Evolutionary conservation across 2,888 invertebrate genomes (phyloP), one percentile per base, ranked within the genome.

Genomic region (Oasisia sp.): DNA sequence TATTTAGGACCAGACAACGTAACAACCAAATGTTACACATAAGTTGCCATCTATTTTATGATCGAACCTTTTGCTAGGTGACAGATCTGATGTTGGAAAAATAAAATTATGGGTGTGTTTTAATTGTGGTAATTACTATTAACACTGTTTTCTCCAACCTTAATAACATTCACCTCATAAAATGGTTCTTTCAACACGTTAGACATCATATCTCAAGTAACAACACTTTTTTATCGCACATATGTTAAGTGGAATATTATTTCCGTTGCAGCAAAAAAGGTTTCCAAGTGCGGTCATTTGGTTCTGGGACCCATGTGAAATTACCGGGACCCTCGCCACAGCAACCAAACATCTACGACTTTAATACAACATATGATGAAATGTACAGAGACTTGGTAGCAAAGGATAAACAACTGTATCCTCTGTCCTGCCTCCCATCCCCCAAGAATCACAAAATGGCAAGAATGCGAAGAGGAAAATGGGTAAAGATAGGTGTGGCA

Each of bases 311-410:
- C 92, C 96, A 97, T 97, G 99, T 99, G 0, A 99, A 99, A 96
- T 97, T 99, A 92, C 99, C 99, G 11, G 99, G 99, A 89, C 97
- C 98, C 91, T 98, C 99, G 12, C 98, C 98, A 7, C 99, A 99
- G 96, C 96, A 96, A 95, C 99, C 99, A 3, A 99, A 99, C 96
- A 97, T 99, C 93, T 99, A 99, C 95, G 99, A 99, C 96, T 99
- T 99, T 97, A 98, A 98, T 92, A 98, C 98, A 32, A 98, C 98
- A 0, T 99, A 99, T 95, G 99, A 99, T 94, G 98, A 98, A 95
- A 99, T 99, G 96, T 99, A 99, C 96, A 95, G 98, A 96, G 99
- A 99, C 97, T 97, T 99, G 93, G 96, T 98, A 94, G 97, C 97
- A 93, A 99, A 99, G 97, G 99, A 99, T 96, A 98, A 98, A 97